Percentiles rank a stretch among this genome's conserved stretches.
phyloP scores from a whole-genome alignment of 1,140 invertebrate species.

The Archivesica marissinica region DNA sequence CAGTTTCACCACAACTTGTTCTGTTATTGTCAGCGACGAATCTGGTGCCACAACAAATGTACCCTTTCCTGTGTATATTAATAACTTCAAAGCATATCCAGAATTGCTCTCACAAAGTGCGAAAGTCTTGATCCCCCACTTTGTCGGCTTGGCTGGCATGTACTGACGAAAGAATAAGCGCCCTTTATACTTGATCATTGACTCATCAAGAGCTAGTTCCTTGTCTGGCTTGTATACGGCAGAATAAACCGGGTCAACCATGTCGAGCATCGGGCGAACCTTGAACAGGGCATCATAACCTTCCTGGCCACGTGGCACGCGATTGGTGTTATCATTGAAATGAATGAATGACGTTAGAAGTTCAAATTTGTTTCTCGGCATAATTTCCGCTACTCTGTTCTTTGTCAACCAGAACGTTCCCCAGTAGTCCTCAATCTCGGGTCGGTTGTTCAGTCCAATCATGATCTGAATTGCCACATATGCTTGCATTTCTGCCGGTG shows the following conservation, averaged over 20 bases:
- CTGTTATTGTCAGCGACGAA: slow-evolving; percentile 17
- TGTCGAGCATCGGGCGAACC: slow-evolving; percentile 8
- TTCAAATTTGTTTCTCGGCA: slow-evolving; percentile 15
- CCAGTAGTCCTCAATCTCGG: slow-evolving; percentile 11
- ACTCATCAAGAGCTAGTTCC: slow-evolving; percentile 31
- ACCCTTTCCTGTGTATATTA: slow-evolving; percentile 26
- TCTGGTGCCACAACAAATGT: not conserved
- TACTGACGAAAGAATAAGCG: slow-evolving; percentile 24
- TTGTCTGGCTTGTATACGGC: slow-evolving; percentile 1
- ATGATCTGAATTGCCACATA: not conserved
- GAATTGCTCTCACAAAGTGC: slow-evolving; percentile 6
- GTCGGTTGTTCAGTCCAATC: not conserved
- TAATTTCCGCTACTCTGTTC: not conserved
- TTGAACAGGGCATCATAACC: slow-evolving; percentile 14
- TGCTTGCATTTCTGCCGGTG: not conserved
- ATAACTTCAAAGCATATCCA: not conserved
- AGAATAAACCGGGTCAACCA: not conserved
- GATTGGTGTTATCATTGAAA: slow-evolving; percentile 18
- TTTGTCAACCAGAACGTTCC: not conserved
- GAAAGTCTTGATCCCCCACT: slow-evolving; percentile 35
- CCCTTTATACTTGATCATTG: slow-evolving; percentile 26
- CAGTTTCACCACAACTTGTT: slow-evolving; percentile 18
- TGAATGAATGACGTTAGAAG: slow-evolving; percentile 7
- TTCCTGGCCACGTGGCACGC: not conserved
- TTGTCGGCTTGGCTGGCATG: slow-evolving; percentile 27